phyloP scores from a whole-genome alignment of 2,888 invertebrate genomes.

The Drosophila nr. medialis region DNA sequence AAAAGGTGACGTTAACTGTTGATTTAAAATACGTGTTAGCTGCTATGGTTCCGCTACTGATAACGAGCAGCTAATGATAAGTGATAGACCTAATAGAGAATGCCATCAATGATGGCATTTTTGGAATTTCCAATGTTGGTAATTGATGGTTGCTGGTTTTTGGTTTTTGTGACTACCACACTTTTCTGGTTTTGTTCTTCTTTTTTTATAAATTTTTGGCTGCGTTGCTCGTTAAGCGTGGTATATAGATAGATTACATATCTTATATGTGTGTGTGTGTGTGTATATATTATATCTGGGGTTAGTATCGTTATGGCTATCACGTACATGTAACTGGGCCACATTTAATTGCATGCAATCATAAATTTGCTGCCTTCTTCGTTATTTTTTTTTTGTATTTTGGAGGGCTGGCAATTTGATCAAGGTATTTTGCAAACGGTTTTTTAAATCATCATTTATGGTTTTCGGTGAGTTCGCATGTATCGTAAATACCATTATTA shows the following conservation, averaged over 20 bases:
- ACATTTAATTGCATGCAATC: conserved; percentile 60
- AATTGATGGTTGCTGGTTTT: conserved; percentile 22
- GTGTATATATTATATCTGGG: conserved; percentile 8
- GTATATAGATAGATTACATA: conserved; percentile 18
- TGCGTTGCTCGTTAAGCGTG: conserved; percentile 16
- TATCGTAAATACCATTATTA: conserved; percentile 70
- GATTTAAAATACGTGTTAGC: conserved; percentile 13
- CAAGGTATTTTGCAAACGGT: conserved; percentile 31
- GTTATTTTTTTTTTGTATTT: conserved; percentile 4
- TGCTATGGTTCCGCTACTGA: conserved; percentile 27
- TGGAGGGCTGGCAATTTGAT: conserved; percentile 16
- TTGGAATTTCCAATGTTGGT: conserved; percentile 23
- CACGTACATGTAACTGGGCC: conserved; percentile 25
- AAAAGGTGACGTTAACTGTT: background rate
- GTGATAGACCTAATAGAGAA: background rate
- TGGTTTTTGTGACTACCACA: background rate
- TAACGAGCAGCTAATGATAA: conserved; percentile 31
- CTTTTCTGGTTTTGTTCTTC: background rate
- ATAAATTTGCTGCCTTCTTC: conserved; percentile 43
- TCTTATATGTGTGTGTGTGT: background rate
- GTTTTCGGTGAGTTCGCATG: conserved; percentile 39
- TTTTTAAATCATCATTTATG: conserved; percentile 69
- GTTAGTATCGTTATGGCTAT: conserved; percentile 1
- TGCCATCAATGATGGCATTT: background rate
- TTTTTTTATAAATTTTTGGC: conserved; percentile 30